These are phyloP conservation scores for Caerostris darwini DNA, from an alignment of 1,140 invertebrate species.

Conservation along the genomic window DNA sequence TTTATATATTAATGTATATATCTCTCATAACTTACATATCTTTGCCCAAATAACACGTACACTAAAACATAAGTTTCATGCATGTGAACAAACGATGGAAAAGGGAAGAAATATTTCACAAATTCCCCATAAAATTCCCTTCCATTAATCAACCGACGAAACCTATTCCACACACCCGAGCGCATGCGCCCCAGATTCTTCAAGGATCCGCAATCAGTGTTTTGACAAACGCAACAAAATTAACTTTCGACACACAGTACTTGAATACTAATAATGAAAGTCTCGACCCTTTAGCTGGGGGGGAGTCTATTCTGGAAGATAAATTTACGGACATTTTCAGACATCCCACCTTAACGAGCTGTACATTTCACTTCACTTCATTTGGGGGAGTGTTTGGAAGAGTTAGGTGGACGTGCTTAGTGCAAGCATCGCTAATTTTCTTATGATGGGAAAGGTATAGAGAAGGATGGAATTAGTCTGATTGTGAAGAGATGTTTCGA, in stretches of 20 bases:
- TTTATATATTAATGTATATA: no score
- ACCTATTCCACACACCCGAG: not conserved
- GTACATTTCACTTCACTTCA: not conserved
- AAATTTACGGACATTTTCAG: constrained; percentile 18
- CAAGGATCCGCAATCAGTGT: not conserved
- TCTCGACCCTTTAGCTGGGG: not conserved
- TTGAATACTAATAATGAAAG: constrained; percentile 7
- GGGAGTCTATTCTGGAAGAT: not conserved
- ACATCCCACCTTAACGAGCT: not conserved
- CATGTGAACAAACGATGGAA: not conserved
- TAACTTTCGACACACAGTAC: constrained; percentile 16
- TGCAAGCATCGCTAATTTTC: not conserved
- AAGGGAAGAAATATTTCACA: not conserved
- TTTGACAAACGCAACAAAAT: constrained; percentile 1
- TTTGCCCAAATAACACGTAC: no score
- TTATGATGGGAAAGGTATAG: not conserved
- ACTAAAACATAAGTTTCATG: not conserved
- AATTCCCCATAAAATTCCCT: constrained; percentile 17
- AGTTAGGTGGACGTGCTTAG: not conserved
- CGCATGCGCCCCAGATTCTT: not conserved
- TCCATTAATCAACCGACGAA: not conserved
- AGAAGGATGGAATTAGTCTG: not conserved
- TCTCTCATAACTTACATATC: no score
- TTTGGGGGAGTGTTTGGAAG: not conserved
- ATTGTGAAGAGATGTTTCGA: not conserved